A percentile compares a stretch with the other conserved stretches of the same genome.
Evolutionary conservation across 1,140 invertebrate species (phyloP).

Genomic region (Scylla paramamosain): DNA sequence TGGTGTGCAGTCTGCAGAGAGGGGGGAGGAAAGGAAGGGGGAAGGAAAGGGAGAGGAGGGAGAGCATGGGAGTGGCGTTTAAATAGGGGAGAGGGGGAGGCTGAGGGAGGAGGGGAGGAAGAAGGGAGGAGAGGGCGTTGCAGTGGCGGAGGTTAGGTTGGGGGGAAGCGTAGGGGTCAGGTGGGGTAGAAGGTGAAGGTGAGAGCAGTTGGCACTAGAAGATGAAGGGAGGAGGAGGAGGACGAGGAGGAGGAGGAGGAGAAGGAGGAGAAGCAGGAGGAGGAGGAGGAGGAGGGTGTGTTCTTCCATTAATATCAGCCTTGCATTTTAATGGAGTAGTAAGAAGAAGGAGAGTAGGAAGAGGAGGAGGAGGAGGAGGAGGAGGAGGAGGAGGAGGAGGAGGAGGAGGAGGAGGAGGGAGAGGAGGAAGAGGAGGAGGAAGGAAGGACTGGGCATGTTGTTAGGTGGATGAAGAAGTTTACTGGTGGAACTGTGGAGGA

Average conservation of each 20-base stretch:
- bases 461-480: too few species aligned
- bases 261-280: background rate
- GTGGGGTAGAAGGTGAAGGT: background rate
- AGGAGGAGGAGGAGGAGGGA: background rate
- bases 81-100: too few species aligned
- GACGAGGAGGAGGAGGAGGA: conserved; percentile 3
- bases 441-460: too few species aligned
- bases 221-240: background rate
- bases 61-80: too few species aligned
- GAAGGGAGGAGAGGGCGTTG: too few species aligned
- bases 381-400: background rate
- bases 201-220: background rate
- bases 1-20: too few species aligned
- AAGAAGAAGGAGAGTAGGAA: background rate
- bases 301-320: background rate
- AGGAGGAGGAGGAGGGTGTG: background rate
- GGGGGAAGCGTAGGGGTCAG: too few species aligned
- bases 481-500: too few species aligned
- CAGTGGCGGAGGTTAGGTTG: too few species aligned
- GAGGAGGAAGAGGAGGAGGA: background rate
- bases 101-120: too few species aligned
- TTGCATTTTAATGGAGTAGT: background rate
- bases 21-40: too few species aligned
- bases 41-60: too few species aligned
- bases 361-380: background rate